Percentiles rank a stretch among this genome's conserved stretches.
phyloP scores from a whole-genome alignment of 2,888 invertebrate species.

The Ptilodon capucinus region DNA sequence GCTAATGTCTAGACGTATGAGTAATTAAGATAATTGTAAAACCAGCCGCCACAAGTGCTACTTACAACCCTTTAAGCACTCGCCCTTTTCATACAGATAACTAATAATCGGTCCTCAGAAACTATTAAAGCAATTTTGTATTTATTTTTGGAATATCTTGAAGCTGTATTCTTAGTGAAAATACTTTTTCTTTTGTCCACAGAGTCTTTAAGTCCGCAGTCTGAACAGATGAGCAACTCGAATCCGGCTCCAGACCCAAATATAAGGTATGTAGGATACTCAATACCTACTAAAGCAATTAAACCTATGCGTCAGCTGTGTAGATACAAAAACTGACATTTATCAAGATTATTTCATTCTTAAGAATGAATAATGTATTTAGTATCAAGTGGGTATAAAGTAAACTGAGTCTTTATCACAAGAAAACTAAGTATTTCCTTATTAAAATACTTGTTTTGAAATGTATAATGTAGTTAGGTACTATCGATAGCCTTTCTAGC shows the following conservation, averaged over 20 bases:
- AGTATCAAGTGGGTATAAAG: too few species aligned
- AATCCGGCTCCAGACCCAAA: conserved; percentile 72
- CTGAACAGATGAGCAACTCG: conserved; percentile 70
- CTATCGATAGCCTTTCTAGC: too few species aligned
- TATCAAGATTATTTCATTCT: too few species aligned
- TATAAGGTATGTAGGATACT: conserved; percentile 53
- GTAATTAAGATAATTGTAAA: conserved; percentile 67
- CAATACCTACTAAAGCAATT: too few species aligned
- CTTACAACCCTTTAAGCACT: conserved; percentile 66
- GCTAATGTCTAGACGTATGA: conserved; percentile 53
- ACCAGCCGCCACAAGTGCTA: conserved; percentile 46
- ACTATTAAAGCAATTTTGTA: conserved; percentile 27
- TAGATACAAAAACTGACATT: too few species aligned
- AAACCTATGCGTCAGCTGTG: too few species aligned
- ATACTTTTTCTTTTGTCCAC: conserved; percentile 49
- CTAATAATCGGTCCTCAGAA: conserved; percentile 55
- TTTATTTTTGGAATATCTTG: not conserved
- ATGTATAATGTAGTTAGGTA: too few species aligned
- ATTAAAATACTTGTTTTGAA: too few species aligned
- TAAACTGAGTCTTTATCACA: too few species aligned
- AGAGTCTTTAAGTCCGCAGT: conserved; percentile 77
- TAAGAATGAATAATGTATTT: too few species aligned
- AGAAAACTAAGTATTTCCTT: too few species aligned
- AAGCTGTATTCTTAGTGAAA: not conserved
- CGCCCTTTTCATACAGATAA: conserved; percentile 51